Percentiles rank a stretch among this genome's conserved stretches.
Evolutionary conservation across 2,797 vertebrate species (phyloP).

Genomic region (Tamandua tetradactyla): DNA sequence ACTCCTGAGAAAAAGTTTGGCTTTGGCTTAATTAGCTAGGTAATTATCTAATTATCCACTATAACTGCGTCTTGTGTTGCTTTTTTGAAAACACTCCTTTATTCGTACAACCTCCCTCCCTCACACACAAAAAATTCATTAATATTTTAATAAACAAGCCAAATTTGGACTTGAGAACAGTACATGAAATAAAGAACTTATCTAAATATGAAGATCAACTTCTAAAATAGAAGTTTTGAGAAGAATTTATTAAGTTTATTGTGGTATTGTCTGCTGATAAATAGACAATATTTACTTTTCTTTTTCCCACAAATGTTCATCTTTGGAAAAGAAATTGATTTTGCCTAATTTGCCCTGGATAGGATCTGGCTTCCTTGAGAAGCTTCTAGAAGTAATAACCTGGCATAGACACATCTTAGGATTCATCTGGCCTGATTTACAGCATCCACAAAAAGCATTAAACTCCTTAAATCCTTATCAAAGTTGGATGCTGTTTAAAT

Average conservation of each 20-base stretch:
- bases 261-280: neutral
- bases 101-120: neutral
- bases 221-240: neutral
- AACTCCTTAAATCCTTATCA: neutral
- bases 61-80: neutral
- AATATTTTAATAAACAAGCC: conserved; percentile 10
- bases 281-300: no score
- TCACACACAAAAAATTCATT: neutral
- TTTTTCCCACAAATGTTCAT: neutral
- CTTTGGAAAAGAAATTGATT: neutral
- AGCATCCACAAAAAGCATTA: neutral
- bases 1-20: neutral
- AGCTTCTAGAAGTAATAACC: neutral
- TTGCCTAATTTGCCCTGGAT: neutral
- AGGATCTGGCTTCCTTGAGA: conserved; percentile 9
- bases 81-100: neutral
- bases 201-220: neutral
- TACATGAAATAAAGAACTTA: neutral
- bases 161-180: conserved; percentile 38
- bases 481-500: conserved; percentile 18
- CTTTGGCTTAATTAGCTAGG: neutral
- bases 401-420: neutral
- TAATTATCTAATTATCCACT: conserved; percentile 21
- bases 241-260: neutral
- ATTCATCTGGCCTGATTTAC: neutral